Evolutionary conservation across 2,113 vertebrate genomes (phyloP).

Genomic region (Gallinago jamesoni): DNA sequence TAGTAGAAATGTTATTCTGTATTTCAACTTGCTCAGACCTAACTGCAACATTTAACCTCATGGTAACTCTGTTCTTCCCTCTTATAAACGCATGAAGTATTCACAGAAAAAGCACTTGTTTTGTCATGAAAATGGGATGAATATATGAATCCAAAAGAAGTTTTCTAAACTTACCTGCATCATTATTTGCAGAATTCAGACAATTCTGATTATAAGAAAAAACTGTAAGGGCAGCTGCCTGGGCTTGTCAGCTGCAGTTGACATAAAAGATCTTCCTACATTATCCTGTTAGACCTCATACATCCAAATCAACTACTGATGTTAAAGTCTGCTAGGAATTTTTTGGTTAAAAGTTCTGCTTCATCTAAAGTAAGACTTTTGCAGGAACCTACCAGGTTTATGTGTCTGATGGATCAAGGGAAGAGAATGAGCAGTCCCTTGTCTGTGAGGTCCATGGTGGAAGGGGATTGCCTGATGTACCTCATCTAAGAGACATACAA

Average conservation of each 20-base stretch:
- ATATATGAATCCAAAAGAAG: slow-evolving; percentile 21
- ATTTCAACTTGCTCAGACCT: slow-evolving; percentile 46
- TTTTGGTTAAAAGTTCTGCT: not conserved
- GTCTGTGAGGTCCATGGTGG: fast-evolving
- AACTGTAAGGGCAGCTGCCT: not conserved
- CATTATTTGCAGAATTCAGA: not conserved
- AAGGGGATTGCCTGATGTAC: not conserved
- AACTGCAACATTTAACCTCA: slow-evolving; percentile 42
- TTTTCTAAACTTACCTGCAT: not conserved
- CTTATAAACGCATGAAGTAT: slow-evolving; percentile 25
- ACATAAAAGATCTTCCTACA: not conserved
- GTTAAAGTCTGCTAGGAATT: not conserved
- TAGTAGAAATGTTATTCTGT: slow-evolving; percentile 43
- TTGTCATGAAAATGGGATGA: slow-evolving; percentile 36
- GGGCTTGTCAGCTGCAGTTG: not conserved
- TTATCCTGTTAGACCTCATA: not conserved
- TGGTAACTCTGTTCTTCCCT: slow-evolving; percentile 11
- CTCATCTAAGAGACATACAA: not conserved
- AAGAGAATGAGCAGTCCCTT: not conserved
- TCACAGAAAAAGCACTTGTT: not conserved
- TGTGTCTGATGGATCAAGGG: not conserved
- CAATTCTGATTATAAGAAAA: not conserved
- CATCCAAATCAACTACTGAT: not conserved
- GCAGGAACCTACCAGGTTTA: not conserved
- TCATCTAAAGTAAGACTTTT: not conserved